Conservation (phyloP, 2,888 invertebrate genomes). For the Chrysina gloriosa region DNA sequence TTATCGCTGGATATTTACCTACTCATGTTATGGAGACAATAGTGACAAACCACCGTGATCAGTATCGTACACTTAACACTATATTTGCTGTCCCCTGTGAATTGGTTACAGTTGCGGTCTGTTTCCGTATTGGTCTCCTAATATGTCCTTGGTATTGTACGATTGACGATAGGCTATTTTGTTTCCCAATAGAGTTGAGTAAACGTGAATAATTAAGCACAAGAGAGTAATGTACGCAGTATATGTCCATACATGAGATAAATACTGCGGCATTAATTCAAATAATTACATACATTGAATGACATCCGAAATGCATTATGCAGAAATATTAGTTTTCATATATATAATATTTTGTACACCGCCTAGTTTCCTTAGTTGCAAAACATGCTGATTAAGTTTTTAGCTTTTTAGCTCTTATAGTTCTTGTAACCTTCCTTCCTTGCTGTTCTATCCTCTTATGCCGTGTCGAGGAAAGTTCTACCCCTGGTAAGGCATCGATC, state of each 20-base stretch:
- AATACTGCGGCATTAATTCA: constrained; percentile 2
- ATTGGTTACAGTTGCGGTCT: constrained; percentile 45
- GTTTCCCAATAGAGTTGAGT: constrained; percentile 38
- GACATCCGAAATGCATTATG: neutral
- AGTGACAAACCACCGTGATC: constrained; percentile 35
- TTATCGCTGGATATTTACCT: constrained; percentile 43
- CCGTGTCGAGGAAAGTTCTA: too few relatives aligned
- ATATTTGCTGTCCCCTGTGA: constrained; percentile 37
- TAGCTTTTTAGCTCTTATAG: too few relatives aligned
- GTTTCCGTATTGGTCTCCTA: constrained; percentile 42
- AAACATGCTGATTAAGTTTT: too few relatives aligned
- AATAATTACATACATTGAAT: neutral
- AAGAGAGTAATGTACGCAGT: constrained; percentile 16
- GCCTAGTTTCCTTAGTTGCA: too few relatives aligned
- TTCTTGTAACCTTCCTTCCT: too few relatives aligned
- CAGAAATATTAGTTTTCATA: too few relatives aligned
- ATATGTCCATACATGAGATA: neutral
- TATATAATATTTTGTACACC: too few relatives aligned
- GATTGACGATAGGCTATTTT: constrained; percentile 38
- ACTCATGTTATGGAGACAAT: constrained; percentile 1
- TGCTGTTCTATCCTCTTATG: too few relatives aligned
- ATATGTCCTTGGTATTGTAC: constrained; percentile 33
- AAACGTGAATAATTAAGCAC: constrained; percentile 42
- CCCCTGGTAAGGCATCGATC: too few relatives aligned
- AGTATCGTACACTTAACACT: constrained; percentile 39